Evolutionary conservation across 37 sponge, comb jelly and placozoan species (phyloP).

Genomic region (Petrosia ficiformis): DNA sequence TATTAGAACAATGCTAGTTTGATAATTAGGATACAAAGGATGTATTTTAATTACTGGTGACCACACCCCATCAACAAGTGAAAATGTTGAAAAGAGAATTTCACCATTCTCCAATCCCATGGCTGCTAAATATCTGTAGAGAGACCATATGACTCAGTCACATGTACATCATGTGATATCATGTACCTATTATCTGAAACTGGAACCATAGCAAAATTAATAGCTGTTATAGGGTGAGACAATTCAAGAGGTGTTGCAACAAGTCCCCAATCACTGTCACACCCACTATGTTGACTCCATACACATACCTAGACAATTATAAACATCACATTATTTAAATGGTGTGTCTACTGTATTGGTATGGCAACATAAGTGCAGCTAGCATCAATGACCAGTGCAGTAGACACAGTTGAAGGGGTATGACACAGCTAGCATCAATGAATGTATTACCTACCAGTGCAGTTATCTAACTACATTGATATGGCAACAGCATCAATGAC

Average conservation of each 20-base stretch:
- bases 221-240: conserved; percentile 61
- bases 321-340: too few relatives aligned
- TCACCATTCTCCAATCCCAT: conserved; percentile 67
- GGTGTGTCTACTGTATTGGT: too few relatives aligned
- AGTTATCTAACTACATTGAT: too few relatives aligned
- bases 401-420: too few relatives aligned
- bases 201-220: conserved; percentile 63
- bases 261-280: conserved; percentile 56
- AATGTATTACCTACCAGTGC: too few relatives aligned
- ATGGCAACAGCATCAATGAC: too few relatives aligned
- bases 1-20: too few relatives aligned
- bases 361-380: too few relatives aligned
- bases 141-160: not conserved
- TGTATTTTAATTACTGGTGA: not conserved
- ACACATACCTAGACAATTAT: conserved; percentile 32
- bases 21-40: conserved; percentile 36
- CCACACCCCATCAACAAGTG: conserved; percentile 3
- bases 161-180: not conserved
- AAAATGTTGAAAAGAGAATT: conserved; percentile 22
- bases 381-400: too few relatives aligned
- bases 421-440: too few relatives aligned
- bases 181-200: conserved; percentile 22
- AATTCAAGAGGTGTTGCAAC: conserved; percentile 20
- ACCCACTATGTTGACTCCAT: conserved; percentile 50
- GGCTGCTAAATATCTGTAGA: conserved; percentile 51